These are phyloP conservation scores for Notothenia coriiceps DNA, from an alignment of 2,113 vertebrate genomes.

Conservation along the genomic window DNA sequence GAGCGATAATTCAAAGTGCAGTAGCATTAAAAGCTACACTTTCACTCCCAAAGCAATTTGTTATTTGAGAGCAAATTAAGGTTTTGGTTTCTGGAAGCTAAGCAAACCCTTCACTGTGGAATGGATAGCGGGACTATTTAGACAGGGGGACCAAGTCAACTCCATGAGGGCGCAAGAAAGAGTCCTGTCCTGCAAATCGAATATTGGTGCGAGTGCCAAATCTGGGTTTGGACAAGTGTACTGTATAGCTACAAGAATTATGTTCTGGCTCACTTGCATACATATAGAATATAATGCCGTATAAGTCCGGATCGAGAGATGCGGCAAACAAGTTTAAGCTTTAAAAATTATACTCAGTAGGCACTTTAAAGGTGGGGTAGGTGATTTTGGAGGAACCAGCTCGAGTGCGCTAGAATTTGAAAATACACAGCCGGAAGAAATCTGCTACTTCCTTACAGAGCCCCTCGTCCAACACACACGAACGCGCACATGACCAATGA, in stretches of 20 bases:
- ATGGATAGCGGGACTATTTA: constrained; percentile 22
- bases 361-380: neutral
- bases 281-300: constrained; percentile 14
- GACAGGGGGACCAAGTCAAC: constrained; percentile 15
- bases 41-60: neutral
- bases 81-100: neutral
- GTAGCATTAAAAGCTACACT: constrained; percentile 8
- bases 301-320: neutral
- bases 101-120: neutral
- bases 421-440: no score
- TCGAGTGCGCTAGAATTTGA: no score
- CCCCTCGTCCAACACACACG: no score
- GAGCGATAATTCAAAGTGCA: neutral
- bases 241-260: constrained; percentile 1
- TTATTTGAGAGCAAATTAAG: neutral
- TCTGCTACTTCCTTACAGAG: no score
- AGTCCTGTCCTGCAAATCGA: constrained; percentile 8
- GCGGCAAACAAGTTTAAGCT: neutral
- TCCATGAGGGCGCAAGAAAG: neutral
- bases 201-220: constrained; percentile 17
- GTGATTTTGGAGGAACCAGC: no score
- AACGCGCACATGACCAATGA: no score
- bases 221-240: constrained; percentile 6
- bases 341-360: constrained; percentile 3
- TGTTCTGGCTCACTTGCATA: neutral